phyloP scores from a whole-genome alignment of 1,140 invertebrate genomes.

The Zaprionus tsacasi region DNA sequence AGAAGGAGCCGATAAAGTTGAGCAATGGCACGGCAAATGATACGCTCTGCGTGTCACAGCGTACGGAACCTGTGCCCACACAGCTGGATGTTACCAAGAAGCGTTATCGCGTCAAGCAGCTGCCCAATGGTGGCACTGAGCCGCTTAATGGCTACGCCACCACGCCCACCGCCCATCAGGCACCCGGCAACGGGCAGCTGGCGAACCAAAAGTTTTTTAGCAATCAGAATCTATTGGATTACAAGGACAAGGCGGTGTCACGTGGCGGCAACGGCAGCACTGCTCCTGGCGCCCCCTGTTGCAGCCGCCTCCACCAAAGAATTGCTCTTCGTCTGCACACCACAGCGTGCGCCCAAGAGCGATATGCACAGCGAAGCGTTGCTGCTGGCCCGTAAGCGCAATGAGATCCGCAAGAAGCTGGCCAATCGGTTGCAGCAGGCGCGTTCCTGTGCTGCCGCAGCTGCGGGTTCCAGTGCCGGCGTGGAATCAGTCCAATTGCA shows the following conservation, averaged over 20 bases:
- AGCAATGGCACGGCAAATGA: conserved; percentile 9
- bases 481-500: conserved; percentile 22
- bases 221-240: conserved; percentile 80
- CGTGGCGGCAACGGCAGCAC: conserved; percentile 13
- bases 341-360: conserved; percentile 63
- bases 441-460: conserved; percentile 27
- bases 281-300: conserved; percentile 46
- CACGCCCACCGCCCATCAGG: conserved; percentile 73
- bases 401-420: conserved; percentile 75
- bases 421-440: conserved; percentile 66
- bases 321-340: conserved; percentile 80
- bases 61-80: conserved; percentile 63
- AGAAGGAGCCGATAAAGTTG: conserved; percentile 41
- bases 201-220: conserved; percentile 79
- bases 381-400: conserved; percentile 72
- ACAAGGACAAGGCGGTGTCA: conserved; percentile 49
- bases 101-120: conserved; percentile 72
- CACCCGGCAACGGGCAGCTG: conserved; percentile 57
- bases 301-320: conserved; percentile 79
- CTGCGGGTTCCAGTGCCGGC: background rate
- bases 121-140: conserved; percentile 60
- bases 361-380: conserved; percentile 69
- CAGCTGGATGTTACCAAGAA: conserved; percentile 74
- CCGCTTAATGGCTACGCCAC: conserved; percentile 79
- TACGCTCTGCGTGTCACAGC: conserved; percentile 11